Conservation (phyloP, 2,888 invertebrate species). For the Baccha elongata region DNA sequence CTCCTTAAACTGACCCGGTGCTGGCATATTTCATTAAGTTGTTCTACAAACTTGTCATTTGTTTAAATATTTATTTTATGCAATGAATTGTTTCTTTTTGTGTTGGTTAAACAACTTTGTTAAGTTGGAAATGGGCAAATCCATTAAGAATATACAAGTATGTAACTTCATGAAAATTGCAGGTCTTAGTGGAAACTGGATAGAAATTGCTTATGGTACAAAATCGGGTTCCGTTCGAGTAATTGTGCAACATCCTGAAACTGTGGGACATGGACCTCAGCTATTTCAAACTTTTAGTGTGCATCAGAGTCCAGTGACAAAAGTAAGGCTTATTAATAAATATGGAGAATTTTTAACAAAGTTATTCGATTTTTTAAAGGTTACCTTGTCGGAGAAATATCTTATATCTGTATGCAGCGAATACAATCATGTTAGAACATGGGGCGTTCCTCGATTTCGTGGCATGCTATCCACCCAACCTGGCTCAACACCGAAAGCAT, state of each 20-base stretch:
- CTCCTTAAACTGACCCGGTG: conserved; percentile 71
- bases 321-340: conserved; percentile 84
- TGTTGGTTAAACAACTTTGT: conserved; percentile 41
- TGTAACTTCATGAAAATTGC: too few species aligned
- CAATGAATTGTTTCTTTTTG: conserved; percentile 41
- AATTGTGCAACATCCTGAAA: conserved; percentile 99
- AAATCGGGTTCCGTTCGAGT: conserved; percentile 97
- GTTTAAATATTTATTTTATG: conserved; percentile 34
- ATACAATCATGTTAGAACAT: conserved; percentile 98
- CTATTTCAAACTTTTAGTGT: conserved; percentile 99
- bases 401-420: conserved; percentile 98
- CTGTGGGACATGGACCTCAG: conserved; percentile 98
- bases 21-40: conserved; percentile 74
- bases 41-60: conserved; percentile 31
- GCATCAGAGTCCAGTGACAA: conserved; percentile 97
- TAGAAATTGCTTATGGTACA: conserved; percentile 99
- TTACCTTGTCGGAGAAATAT: conserved; percentile 96
- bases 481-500: conserved; percentile 97
- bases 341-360: not conserved
- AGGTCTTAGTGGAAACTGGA: conserved; percentile 99
- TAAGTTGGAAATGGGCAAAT: not conserved
- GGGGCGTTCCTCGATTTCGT: conserved; percentile 97
- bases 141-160: too few species aligned
- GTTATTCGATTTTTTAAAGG: conserved; percentile 83
- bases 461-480: conserved; percentile 99